Evolutionary conservation across 2,797 vertebrate genomes (phyloP), one percentile per base, ranked within the genome.

Genomic region (Coracias cyanogaster): DNA sequence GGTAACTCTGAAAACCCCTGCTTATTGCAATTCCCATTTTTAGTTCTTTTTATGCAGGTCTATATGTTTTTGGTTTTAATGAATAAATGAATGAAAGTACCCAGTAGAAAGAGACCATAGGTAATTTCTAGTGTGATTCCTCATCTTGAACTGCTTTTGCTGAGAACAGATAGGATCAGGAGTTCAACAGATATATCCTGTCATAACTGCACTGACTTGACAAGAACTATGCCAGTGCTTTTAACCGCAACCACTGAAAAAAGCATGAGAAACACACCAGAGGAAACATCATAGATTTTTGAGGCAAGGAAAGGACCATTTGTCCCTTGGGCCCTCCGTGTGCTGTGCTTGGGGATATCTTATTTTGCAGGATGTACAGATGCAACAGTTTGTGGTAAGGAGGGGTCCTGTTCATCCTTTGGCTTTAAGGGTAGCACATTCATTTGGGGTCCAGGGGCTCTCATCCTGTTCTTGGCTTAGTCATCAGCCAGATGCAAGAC

Each of bases 41-140:
- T 73, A 72, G 5, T 25, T 82, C 7, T 87, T 82, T 84, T n/a
- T 46, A 45, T 29, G 24, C 22, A 51, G 26, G 24, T 25, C 54
- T 65, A 7, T 55, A 9, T 58, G 9, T 18, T 12, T 35, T 25
- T 19, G 39, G 39, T 39, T 39, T 60, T 35, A 15, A 37, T 12
- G 35, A 37, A 62, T 39, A 26, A 79, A 62, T 52, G 5, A 64
- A 79, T n/a, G 35, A 41, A 88, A 10, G 8, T 0, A 0, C 19
- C 25, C 7, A 25, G 13, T 35, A 35, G 26, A 80, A 69, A 62
- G 7, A 54, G 14, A 54, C 43, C 24, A 24, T 45, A 15, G 33
- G 8, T 39, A 0, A 31, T 78, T 91, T 73, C 73, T 89, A 18
- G 10, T 74, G 35, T 21, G 9, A 14, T 31, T 85, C 5, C n/a